Conservation (phyloP, 2,113 vertebrate species). For the Lasiurus cinereus region DNA sequence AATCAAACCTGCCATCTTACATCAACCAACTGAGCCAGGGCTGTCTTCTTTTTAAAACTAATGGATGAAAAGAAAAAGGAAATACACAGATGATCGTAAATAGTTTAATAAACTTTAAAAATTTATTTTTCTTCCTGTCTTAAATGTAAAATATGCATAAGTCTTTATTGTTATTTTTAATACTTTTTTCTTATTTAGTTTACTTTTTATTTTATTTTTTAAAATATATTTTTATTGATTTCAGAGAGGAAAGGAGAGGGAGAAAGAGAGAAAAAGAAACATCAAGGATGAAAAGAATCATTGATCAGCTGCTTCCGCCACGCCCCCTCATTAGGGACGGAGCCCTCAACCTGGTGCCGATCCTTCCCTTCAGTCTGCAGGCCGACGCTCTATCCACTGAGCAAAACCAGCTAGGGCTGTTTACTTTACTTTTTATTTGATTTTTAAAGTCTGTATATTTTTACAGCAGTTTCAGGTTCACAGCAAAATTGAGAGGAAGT, state of each 20-base stretch:
- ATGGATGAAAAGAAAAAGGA: not conserved
- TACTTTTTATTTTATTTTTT: not conserved
- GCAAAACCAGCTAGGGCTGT: not conserved
- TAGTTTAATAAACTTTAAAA: not conserved
- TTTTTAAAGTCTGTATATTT: not conserved
- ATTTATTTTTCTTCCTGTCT: not conserved
- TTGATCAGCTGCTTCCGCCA: too few relatives aligned
- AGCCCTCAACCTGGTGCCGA: too few relatives aligned
- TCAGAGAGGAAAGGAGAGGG: too few relatives aligned
- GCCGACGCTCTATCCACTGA: too few relatives aligned
- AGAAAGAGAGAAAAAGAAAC: too few relatives aligned
- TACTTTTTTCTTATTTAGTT: constrained; percentile 5
- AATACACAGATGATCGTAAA: not conserved
- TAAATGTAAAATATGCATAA: not conserved
- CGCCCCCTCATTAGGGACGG: too few relatives aligned
- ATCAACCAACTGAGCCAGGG: too few relatives aligned
- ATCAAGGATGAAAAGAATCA: too few relatives aligned
- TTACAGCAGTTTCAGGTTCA: not conserved
- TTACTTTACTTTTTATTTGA: not conserved
- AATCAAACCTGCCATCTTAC: too few relatives aligned
- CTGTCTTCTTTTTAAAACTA: not conserved
- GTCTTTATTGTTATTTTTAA: not conserved
- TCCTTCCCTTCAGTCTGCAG: too few relatives aligned
- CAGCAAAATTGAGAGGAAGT: not conserved
- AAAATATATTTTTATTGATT: not conserved